These are phyloP conservation scores for Agrotis segetum DNA, from an alignment of 2,888 invertebrate genomes.

Conservation along the genomic window DNA sequence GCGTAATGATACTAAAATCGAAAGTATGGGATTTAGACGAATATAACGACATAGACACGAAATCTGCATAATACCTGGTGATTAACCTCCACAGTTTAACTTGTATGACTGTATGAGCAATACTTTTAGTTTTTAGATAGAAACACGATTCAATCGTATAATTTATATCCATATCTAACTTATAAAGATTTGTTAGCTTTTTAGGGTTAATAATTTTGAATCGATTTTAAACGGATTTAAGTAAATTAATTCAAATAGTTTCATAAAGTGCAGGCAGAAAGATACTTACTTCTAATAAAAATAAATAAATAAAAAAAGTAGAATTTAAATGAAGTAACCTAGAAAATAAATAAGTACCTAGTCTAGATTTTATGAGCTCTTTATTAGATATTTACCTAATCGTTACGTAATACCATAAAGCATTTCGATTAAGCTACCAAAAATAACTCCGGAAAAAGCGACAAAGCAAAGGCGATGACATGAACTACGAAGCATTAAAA, in stretches of 20 bases:
- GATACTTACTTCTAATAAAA: no score
- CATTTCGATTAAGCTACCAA: neutral
- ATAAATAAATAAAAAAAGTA: no score
- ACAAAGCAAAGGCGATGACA: constrained; percentile 37
- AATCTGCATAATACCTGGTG: constrained; percentile 59
- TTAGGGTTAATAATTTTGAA: constrained; percentile 38
- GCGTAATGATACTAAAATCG: constrained; percentile 74
- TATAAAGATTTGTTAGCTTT: constrained; percentile 37
- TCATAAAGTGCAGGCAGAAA: no score
- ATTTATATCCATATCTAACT: constrained; percentile 23
- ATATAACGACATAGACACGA: constrained; percentile 64
- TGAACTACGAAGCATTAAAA: constrained; percentile 22
- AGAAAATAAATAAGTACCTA: neutral
- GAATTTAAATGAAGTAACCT: neutral
- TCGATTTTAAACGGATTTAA: constrained; percentile 25
- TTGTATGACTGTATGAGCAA: constrained; percentile 25
- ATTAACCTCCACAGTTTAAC: constrained; percentile 54
- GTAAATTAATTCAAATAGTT: constrained; percentile 10
- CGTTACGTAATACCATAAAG: neutral
- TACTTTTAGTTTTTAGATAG: constrained; percentile 19
- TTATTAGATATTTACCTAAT: no score
- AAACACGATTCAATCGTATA: constrained; percentile 20
- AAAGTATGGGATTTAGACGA: constrained; percentile 71
- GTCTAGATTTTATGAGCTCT: no score
- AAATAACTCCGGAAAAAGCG: neutral